Evolutionary conservation across 2,113 vertebrate genomes (phyloP).

Genomic region (Cyanocitta stelleri): DNA sequence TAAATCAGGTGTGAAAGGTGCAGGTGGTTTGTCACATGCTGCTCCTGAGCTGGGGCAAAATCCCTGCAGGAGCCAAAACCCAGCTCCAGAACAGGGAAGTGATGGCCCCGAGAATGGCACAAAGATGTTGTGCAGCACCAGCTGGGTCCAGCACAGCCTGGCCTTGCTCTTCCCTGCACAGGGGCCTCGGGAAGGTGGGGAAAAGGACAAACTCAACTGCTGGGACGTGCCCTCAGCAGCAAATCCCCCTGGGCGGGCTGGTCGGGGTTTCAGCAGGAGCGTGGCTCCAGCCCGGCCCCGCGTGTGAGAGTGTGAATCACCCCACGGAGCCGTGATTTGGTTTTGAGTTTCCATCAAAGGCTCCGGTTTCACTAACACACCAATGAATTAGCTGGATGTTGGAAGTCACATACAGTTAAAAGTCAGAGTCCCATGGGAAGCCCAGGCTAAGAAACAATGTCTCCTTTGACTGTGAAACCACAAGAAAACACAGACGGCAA

Average conservation of each 20-base stretch:
- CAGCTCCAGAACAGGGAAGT: not conserved
- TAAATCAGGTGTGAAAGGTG: not conserved
- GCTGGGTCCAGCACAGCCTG: not conserved
- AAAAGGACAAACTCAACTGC: not conserved
- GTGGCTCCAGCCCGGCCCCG: not conserved
- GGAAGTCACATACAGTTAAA: slow-evolving; percentile 52
- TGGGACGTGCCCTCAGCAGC: fast-evolving
- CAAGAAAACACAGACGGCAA: slow-evolving; percentile 65
- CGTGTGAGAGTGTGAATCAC: not conserved
- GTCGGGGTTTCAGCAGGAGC: not conserved
- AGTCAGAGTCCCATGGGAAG: slow-evolving; percentile 21
- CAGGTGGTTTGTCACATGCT: not conserved
- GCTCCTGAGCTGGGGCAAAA: not conserved
- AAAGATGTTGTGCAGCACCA: not conserved
- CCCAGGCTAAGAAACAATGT: slow-evolving; percentile 48
- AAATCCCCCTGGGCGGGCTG: not conserved
- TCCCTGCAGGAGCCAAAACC: not conserved
- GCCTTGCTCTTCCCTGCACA: not conserved
- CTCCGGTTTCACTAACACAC: not conserved
- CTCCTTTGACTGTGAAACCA: slow-evolving; percentile 67
- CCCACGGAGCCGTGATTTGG: not conserved
- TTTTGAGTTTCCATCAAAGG: not conserved
- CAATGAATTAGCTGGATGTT: slow-evolving; percentile 47
- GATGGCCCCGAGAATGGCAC: not conserved
- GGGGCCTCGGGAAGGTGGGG: not conserved